Conservation (phyloP, 2,797 vertebrate genomes). For the Hirundo rustica region DNA sequence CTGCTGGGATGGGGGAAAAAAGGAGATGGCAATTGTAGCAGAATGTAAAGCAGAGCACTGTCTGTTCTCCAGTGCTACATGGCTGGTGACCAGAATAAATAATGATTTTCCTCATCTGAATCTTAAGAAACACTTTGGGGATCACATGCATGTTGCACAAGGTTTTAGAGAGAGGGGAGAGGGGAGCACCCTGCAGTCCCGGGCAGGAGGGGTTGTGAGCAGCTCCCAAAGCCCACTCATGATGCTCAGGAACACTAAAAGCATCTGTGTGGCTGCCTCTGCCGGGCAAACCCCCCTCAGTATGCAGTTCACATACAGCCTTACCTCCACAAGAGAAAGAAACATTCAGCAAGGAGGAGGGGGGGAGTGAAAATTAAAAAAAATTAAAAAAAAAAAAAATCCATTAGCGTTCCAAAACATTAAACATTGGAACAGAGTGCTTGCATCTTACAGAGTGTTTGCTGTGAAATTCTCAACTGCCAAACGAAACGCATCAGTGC, state of each 20-base stretch:
- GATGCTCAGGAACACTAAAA: not conserved
- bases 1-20: not conserved
- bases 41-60: conserved; percentile 38
- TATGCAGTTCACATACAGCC: conserved; percentile 34
- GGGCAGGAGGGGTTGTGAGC: not conserved
- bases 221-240: not conserved
- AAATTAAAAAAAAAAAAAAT: not conserved
- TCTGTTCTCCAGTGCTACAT: not conserved
- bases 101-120: conserved; percentile 18
- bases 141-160: not conserved
- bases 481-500: conserved; percentile 44
- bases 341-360: not conserved
- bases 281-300: not conserved
- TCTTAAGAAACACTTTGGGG: not conserved
- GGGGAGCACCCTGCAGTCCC: not conserved
- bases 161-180: not conserved
- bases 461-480: conserved; percentile 6
- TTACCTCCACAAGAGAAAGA: conserved; percentile 12
- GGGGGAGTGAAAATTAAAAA: not conserved
- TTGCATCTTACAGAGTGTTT: conserved; percentile 35
- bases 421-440: not conserved
- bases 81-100: conserved; percentile 46
- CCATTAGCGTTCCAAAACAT: not conserved
- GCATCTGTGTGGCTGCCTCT: not conserved
- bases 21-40: conserved; percentile 1